A percentile compares a stretch with the other conserved stretches of the same genome.
phyloP scores from a whole-genome alignment of 2,888 invertebrate species.

The Leptinotarsa juncta region DNA sequence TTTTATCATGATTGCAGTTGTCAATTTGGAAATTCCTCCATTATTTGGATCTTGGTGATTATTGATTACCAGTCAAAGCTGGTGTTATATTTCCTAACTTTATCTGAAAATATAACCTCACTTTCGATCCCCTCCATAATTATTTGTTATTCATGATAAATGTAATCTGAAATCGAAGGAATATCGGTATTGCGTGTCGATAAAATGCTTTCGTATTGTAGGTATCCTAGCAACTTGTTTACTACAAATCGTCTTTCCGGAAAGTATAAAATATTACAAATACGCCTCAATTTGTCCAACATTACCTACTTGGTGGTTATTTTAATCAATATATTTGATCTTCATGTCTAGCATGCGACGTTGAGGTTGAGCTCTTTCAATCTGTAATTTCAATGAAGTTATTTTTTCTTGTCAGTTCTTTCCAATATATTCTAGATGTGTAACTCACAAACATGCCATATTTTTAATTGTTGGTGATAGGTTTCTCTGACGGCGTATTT shows the following conservation, averaged over 20 bases:
- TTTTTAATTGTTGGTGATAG: too few species aligned
- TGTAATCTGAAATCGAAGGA: conserved; percentile 3
- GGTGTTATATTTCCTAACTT: too few species aligned
- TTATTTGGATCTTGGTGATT: not conserved
- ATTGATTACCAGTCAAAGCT: too few species aligned
- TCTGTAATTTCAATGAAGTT: conserved; percentile 25
- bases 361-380: conserved; percentile 26
- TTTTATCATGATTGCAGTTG: not conserved
- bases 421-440: not conserved
- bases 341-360: conserved; percentile 43
- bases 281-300: conserved; percentile 46
- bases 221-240: conserved; percentile 49
- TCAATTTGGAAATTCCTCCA: not conserved
- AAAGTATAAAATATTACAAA: conserved; percentile 48
- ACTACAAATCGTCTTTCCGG: conserved; percentile 43
- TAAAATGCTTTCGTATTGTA: conserved; percentile 30
- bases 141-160: not conserved
- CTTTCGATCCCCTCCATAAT: not conserved
- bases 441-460: not conserved
- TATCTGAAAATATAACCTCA: not conserved
- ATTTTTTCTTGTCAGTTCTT: conserved; percentile 14
- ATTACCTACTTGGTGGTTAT: conserved; percentile 43
- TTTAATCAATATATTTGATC: conserved; percentile 46
- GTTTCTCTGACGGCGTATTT: too few species aligned
- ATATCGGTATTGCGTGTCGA: conserved; percentile 35